These are phyloP conservation scores for Zygothrica quintamaculata DNA, from an alignment of 2,888 invertebrate genomes.

Conservation along the genomic window DNA sequence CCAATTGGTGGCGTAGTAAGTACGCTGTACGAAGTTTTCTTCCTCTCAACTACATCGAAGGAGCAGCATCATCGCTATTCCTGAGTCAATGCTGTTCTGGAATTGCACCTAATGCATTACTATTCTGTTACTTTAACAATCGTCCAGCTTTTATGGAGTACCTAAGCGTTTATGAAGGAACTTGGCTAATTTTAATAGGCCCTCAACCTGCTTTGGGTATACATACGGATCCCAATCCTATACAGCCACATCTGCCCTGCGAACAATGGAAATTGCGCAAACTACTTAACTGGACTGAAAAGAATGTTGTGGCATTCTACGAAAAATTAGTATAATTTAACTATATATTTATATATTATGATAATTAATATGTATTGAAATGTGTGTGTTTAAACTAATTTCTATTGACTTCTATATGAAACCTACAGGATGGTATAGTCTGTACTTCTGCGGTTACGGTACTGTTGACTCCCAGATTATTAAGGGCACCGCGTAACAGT, in stretches of 20 bases:
- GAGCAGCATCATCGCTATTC: slow-evolving; percentile 66
- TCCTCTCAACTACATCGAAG: slow-evolving; percentile 86
- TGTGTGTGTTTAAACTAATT: slow-evolving; percentile 82
- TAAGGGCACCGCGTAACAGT: slow-evolving; percentile 95
- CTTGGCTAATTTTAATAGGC: slow-evolving; percentile 90
- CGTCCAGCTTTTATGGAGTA: slow-evolving; percentile 89
- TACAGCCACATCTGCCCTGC: slow-evolving; percentile 86
- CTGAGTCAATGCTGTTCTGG: slow-evolving; percentile 84
- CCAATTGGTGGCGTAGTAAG: slow-evolving; percentile 91
- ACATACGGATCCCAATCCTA: slow-evolving; percentile 90
- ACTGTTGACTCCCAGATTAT: slow-evolving; percentile 96
- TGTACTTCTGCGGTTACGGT: slow-evolving; percentile 98
- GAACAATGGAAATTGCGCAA: slow-evolving; percentile 86
- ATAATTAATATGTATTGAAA: slow-evolving; percentile 29
- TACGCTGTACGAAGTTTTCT: slow-evolving; percentile 91
- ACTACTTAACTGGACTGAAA: slow-evolving; percentile 87
- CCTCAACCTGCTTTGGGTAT: slow-evolving; percentile 87
- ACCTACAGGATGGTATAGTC: slow-evolving; percentile 95
- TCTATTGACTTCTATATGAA: slow-evolving; percentile 94
- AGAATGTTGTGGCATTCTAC: slow-evolving; percentile 89
- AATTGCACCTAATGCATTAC: slow-evolving; percentile 85
- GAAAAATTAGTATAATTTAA: slow-evolving; percentile 56
- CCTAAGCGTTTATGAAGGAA: slow-evolving; percentile 87
- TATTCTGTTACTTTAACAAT: slow-evolving; percentile 94
- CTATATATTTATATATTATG: slow-evolving; percentile 24